These are phyloP conservation scores for Chrysogorgia sp. DNA, from an alignment of 92 coral and sea anemone genomes.

Conservation along the genomic window DNA sequence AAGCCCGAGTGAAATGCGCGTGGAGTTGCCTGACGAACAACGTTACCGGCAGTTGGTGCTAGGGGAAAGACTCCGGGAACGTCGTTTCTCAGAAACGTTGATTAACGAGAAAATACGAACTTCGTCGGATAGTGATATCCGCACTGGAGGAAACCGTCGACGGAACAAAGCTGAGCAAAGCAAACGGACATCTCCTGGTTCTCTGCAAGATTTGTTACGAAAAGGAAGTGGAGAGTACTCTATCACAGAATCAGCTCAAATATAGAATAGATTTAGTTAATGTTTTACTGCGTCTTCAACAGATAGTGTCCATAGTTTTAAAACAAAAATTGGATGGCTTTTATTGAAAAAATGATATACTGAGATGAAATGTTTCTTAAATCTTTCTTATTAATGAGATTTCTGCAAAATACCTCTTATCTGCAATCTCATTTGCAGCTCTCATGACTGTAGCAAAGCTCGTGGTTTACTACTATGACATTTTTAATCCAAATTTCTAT, in stretches of 20 bases:
- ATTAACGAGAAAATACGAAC: background rate
- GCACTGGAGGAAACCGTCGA: constrained; percentile 13
- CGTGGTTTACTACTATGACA: no score
- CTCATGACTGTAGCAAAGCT: no score
- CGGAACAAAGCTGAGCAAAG: constrained; percentile 30
- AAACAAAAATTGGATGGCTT: no score
- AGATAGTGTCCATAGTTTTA: no score
- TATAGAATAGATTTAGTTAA: background rate
- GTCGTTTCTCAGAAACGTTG: constrained; percentile 37
- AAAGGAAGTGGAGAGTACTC: constrained; percentile 44
- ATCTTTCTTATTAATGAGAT: no score
- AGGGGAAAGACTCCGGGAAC: constrained; percentile 13
- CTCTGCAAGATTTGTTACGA: constrained; percentile 29
- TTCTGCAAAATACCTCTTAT: no score
- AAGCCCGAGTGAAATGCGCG: constrained; percentile 61
- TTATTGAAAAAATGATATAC: no score
- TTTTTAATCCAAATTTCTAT: no score
- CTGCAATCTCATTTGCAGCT: no score
- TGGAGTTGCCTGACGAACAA: constrained; percentile 85
- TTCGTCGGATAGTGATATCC: background rate
- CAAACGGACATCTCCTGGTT: constrained; percentile 39
- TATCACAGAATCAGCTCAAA: constrained; percentile 43
- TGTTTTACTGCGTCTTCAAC: background rate
- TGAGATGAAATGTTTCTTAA: no score
- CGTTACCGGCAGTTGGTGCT: constrained; percentile 77